Evolutionary conservation across 2,113 vertebrate species (phyloP), one percentile per base, ranked within the genome.

Genomic region (Seriola rivoliana): DNA sequence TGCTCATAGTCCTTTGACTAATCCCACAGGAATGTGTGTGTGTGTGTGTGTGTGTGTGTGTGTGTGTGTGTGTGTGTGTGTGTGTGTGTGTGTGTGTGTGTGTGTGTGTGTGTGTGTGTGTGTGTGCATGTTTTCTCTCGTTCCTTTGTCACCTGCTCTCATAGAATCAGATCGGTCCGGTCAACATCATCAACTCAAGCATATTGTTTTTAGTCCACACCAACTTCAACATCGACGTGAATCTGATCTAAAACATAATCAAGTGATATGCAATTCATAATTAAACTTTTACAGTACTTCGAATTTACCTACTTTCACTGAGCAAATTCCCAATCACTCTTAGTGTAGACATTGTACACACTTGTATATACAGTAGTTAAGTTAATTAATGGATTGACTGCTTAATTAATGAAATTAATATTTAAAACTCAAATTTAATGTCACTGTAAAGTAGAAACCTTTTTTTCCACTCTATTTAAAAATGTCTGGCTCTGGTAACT

Each of bases 1-100:
- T 82, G 76, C 69, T 91, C 78, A 78, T 67, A 88, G 84, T 85
- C 73, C 71, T 92, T 85, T 68, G 72, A 67, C 88, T 90, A 91
- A 94, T 88, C 89, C 85, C 71, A 71, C 40, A 83, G 85, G 90
- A 91, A 91, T 90, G 86, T 71, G 79, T 86, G 71, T 73, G 71
- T 64, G 71, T 36, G 25, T 16, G 70, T 69, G 74, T 50, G 62
- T 55, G 69, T 64, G 64, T 4, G 46, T 55, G 34, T 34, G 40
- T 42, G 40, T 42, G 40, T 10, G 10, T 42, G 1, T 42, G 40
- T 42, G 40, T 42, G 40, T 42, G 52, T 36, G 67, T 68, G 40
- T 42, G 40, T 64, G 71, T 36, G 25, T 16, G 70, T 69, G 74
- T 50, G 62, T 55, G 69, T 64, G 64, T 4, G 46, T 55, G 34